phyloP scores from a whole-genome alignment of 1,140 invertebrate species.

The Laupala kohalensis region DNA sequence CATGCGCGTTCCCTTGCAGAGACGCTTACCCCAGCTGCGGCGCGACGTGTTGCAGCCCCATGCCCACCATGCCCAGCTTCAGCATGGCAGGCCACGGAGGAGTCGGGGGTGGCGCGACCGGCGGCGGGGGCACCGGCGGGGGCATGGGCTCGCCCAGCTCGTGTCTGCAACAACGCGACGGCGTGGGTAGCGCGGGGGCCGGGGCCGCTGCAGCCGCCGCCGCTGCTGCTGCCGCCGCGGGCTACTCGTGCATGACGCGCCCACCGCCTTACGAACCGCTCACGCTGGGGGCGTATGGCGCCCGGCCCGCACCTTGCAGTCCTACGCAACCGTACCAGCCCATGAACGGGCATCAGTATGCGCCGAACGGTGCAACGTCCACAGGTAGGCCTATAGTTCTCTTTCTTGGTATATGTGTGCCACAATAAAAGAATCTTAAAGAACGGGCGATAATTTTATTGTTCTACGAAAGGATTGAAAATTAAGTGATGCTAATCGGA shows the following conservation, averaged over 20 bases:
- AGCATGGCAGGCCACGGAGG: constrained; percentile 31
- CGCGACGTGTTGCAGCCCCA: constrained; percentile 28
- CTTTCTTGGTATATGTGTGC: neutral
- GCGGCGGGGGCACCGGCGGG: constrained; percentile 11
- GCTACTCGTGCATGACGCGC: constrained; percentile 47
- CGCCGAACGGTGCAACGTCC: constrained; percentile 40
- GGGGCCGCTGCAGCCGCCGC: constrained; percentile 28
- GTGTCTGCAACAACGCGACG: constrained; percentile 52
- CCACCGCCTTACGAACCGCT: constrained; percentile 48
- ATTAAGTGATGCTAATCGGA: too few relatives aligned
- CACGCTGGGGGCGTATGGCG: constrained; percentile 43
- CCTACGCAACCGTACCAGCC: constrained; percentile 49
- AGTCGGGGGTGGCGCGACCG: constrained; percentile 36
- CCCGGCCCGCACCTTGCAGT: constrained; percentile 47
- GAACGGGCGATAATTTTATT: too few relatives aligned
- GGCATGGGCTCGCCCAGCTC: constrained; percentile 38
- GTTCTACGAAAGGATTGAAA: too few relatives aligned
- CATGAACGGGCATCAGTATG: constrained; percentile 41
- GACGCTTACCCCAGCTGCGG: neutral
- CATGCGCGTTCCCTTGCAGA: neutral
- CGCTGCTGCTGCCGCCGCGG: constrained; percentile 23
- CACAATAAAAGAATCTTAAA: too few relatives aligned
- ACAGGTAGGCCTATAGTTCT: constrained; percentile 23
- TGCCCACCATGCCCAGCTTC: constrained; percentile 42
- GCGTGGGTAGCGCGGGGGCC: constrained; percentile 42